These are phyloP conservation scores for Nemotelus pantherinus DNA, from an alignment of 2,888 invertebrate genomes.

Conservation along the genomic window DNA sequence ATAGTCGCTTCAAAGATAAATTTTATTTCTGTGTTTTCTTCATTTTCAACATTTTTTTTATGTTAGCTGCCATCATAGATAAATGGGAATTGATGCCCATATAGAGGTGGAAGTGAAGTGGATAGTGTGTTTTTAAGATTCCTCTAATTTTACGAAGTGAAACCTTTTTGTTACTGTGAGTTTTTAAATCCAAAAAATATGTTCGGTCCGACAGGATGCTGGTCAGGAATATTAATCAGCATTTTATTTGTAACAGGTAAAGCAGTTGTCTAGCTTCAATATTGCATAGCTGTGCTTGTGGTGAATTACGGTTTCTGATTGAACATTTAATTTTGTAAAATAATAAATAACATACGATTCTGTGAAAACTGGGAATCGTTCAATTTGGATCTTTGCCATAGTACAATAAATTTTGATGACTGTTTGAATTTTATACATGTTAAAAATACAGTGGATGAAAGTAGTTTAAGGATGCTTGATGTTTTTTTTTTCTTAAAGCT, in stretches of 20 bases:
- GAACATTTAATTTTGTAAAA: no score
- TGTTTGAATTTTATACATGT: background rate
- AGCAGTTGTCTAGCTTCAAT: background rate
- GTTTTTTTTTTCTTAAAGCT: background rate
- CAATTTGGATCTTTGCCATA: conserved; percentile 27
- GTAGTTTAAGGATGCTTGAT: background rate
- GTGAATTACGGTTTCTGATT: no score
- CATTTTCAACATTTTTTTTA: conserved; percentile 11
- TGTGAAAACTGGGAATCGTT: background rate
- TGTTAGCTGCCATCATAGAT: conserved; percentile 17
- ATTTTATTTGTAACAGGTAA: conserved; percentile 28
- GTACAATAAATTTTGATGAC: background rate
- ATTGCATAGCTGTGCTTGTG: background rate
- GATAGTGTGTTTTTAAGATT: background rate
- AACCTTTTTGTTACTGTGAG: background rate
- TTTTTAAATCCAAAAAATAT: background rate
- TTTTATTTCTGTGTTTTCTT: conserved; percentile 5
- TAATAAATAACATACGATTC: no score
- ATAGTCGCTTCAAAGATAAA: background rate
- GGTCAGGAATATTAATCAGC: background rate
- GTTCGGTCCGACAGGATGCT: conserved; percentile 18
- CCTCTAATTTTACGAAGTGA: background rate
- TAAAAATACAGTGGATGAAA: background rate
- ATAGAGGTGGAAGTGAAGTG: conserved; percentile 19
- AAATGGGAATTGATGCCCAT: background rate